Evolutionary conservation across 2,797 vertebrate genomes (phyloP).

Genomic region (Ambastaia sidthimunki): DNA sequence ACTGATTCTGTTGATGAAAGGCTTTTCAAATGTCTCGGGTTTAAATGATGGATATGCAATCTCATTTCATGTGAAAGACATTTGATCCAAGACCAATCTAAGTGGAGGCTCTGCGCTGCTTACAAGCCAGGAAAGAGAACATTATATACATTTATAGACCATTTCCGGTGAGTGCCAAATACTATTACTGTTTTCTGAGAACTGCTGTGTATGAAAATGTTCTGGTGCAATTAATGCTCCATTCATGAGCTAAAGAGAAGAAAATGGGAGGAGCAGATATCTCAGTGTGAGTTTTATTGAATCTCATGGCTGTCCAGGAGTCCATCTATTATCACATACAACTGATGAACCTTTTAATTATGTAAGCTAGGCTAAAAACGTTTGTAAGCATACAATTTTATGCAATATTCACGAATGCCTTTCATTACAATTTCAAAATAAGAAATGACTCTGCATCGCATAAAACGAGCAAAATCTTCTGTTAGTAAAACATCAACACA

Average conservation of each 20-base stretch:
- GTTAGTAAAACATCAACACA: conserved; percentile 1
- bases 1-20: conserved; percentile 26
- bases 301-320: no score
- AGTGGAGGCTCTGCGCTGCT: background rate
- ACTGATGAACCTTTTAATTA: background rate
- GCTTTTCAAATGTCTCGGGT: conserved; percentile 31
- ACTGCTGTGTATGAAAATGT: background rate
- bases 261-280: no score
- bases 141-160: background rate
- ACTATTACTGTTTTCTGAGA: background rate
- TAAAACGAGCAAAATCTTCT: background rate
- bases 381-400: background rate
- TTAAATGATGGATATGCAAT: conserved; percentile 23
- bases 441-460: background rate
- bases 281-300: no score
- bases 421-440: background rate
- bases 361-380: no score
- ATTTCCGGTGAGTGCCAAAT: background rate
- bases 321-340: background rate
- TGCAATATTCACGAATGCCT: background rate
- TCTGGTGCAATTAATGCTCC: background rate
- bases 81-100: background rate
- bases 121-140: background rate
- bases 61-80: conserved; percentile 4
- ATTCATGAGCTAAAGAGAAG: background rate